phyloP scores from a whole-genome alignment of 2,888 invertebrate genomes.

The Ophioninae sp. region DNA sequence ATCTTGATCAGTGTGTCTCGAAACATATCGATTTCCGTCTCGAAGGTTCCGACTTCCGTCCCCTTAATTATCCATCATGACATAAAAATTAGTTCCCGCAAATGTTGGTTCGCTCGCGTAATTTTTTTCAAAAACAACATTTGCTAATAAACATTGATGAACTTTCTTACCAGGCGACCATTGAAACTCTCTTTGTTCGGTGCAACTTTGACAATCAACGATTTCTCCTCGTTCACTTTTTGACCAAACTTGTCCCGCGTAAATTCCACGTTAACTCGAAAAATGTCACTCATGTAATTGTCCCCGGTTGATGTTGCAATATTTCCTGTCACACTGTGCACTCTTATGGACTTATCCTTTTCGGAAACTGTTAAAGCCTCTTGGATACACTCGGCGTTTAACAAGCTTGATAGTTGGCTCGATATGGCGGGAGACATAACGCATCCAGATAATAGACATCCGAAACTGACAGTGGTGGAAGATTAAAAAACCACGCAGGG shows the following conservation, averaged over 20 bases:
- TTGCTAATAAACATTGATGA: background rate
- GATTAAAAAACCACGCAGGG: background rate
- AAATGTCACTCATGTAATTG: constrained; percentile 78
- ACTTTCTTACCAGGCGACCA: constrained; percentile 71
- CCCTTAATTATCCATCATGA: constrained; percentile 65
- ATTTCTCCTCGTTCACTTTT: constrained; percentile 67
- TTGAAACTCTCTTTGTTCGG: constrained; percentile 80
- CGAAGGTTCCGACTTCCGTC: constrained; percentile 65
- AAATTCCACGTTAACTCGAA: constrained; percentile 70
- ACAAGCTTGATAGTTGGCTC: constrained; percentile 65
- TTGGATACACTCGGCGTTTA: constrained; percentile 70
- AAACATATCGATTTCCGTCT: constrained; percentile 76
- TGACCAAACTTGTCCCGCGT: constrained; percentile 49
- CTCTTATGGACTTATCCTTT: constrained; percentile 69
- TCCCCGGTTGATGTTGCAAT: constrained; percentile 76
- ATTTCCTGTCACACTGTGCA: constrained; percentile 69
- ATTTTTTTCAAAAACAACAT: background rate
- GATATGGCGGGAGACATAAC: background rate
- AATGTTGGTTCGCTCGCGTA: no score
- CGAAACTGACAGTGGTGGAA: background rate
- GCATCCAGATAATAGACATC: background rate
- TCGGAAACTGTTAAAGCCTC: constrained; percentile 70
- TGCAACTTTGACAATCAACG: constrained; percentile 75
- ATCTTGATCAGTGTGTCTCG: constrained; percentile 73
- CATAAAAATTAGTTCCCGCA: background rate